phyloP scores from a whole-genome alignment of 2,888 invertebrate genomes.

The Pilophorus perplexus region DNA sequence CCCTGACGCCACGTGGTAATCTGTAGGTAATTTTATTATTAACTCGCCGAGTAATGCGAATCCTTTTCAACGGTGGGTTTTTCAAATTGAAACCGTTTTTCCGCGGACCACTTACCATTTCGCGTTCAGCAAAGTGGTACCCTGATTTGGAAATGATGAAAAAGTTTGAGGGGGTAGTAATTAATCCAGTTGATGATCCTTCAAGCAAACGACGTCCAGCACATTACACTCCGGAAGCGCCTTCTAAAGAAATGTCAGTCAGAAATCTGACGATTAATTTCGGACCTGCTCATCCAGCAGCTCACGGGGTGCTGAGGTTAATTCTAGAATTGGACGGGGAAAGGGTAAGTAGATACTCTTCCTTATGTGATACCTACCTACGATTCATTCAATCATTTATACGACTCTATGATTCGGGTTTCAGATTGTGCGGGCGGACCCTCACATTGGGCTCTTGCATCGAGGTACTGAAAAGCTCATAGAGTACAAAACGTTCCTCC shows the following conservation, averaged over 20 bases:
- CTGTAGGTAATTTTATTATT: too few species aligned
- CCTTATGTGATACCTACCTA: too few species aligned
- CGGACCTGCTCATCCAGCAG: constrained; percentile 93
- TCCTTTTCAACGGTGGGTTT: too few species aligned
- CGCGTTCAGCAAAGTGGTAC: constrained; percentile 75
- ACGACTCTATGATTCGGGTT: background rate
- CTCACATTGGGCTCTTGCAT: constrained; percentile 95
- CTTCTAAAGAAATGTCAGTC: constrained; percentile 66
- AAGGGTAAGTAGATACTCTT: constrained; percentile 47
- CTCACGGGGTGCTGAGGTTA: constrained; percentile 85
- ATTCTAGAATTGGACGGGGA: constrained; percentile 85
- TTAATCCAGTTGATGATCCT: constrained; percentile 69
- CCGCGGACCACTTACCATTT: too few species aligned
- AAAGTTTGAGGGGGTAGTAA: constrained; percentile 68
- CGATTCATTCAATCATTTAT: too few species aligned
- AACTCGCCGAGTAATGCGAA: too few species aligned
- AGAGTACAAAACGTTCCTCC: constrained; percentile 97
- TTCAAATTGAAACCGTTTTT: too few species aligned
- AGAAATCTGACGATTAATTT: constrained; percentile 85
- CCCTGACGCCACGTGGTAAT: too few species aligned
- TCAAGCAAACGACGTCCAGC: constrained; percentile 56
- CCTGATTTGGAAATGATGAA: constrained; percentile 72
- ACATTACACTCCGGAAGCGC: constrained; percentile 3
- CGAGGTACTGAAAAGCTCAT: constrained; percentile 97
- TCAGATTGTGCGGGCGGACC: constrained; percentile 85